phyloP scores from a whole-genome alignment of 2,888 invertebrate species.

The Drosophila infuscata region DNA sequence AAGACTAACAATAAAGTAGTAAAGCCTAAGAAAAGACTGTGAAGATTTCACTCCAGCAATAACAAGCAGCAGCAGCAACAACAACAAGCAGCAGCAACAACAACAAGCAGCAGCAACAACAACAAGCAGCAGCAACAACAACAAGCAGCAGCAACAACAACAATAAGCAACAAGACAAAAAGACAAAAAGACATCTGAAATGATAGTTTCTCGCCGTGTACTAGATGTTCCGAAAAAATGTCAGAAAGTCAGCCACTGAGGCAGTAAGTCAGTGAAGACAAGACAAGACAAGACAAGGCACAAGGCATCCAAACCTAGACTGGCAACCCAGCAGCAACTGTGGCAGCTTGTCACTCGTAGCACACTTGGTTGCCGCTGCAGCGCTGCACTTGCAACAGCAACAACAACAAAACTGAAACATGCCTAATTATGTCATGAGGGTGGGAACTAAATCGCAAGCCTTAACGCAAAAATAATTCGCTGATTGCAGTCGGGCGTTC shows the following conservation, averaged over 20 bases:
- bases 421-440: slow-evolving; percentile 85
- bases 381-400: slow-evolving; percentile 24
- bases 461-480: slow-evolving; percentile 54
- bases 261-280: slow-evolving; percentile 38
- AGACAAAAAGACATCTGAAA: slow-evolving; percentile 46
- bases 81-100: slow-evolving; percentile 37
- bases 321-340: slow-evolving; percentile 18
- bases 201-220: slow-evolving; percentile 69
- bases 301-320: slow-evolving; percentile 22
- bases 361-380: slow-evolving; percentile 40
- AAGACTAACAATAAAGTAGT: slow-evolving; percentile 71
- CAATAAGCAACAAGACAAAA: slow-evolving; percentile 32
- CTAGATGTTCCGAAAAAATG: slow-evolving; percentile 76
- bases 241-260: slow-evolving; percentile 67
- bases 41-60: slow-evolving; percentile 66
- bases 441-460: slow-evolving; percentile 75
- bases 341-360: slow-evolving; percentile 58
- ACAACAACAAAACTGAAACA: slow-evolving; percentile 42
- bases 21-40: slow-evolving; percentile 57
- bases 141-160: slow-evolving; percentile 23
- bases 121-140: slow-evolving; percentile 40
- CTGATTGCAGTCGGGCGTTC: slow-evolving; percentile 40
- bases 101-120: slow-evolving; percentile 26
- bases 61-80: slow-evolving; percentile 32
- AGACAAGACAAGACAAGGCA: slow-evolving; percentile 21